Evolutionary conservation across 1,140 invertebrate species (phyloP).

Genomic region (Lucilia sericata): DNA sequence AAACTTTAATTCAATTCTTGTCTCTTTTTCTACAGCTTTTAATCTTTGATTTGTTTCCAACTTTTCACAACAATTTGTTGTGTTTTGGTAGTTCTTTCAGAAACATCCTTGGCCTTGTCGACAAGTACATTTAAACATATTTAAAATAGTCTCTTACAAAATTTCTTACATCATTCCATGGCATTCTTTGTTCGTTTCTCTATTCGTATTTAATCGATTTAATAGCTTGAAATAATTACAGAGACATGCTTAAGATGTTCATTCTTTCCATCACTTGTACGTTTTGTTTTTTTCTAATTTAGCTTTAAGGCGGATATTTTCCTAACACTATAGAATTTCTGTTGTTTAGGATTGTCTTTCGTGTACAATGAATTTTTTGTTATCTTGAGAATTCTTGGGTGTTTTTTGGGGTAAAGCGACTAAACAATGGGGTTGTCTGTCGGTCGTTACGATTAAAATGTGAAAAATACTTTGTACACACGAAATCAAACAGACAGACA

Average conservation of each 20-base stretch:
- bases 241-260: constrained; percentile 11
- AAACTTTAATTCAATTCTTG: too few species aligned
- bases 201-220: constrained; percentile 19
- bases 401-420: too few species aligned
- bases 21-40: too few species aligned
- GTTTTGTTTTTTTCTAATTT: background rate
- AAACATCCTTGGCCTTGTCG: background rate
- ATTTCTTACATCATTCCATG: background rate
- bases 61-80: background rate
- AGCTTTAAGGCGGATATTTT: background rate
- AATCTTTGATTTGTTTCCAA: background rate
- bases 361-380: too few species aligned
- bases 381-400: too few species aligned
- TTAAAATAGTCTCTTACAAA: too few species aligned
- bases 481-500: too few species aligned
- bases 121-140: background rate
- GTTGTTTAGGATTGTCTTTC: too few species aligned
- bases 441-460: too few species aligned
- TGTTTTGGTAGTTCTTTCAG: background rate
- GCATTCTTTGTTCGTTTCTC: background rate
- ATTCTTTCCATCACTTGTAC: background rate
- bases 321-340: too few species aligned
- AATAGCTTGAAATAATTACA: constrained; percentile 20
- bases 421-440: too few species aligned
- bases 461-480: too few species aligned